These are phyloP conservation scores for Caenorhabditis drosophilae DNA, from an alignment of 2,888 invertebrate genomes.

Conservation along the genomic window DNA sequence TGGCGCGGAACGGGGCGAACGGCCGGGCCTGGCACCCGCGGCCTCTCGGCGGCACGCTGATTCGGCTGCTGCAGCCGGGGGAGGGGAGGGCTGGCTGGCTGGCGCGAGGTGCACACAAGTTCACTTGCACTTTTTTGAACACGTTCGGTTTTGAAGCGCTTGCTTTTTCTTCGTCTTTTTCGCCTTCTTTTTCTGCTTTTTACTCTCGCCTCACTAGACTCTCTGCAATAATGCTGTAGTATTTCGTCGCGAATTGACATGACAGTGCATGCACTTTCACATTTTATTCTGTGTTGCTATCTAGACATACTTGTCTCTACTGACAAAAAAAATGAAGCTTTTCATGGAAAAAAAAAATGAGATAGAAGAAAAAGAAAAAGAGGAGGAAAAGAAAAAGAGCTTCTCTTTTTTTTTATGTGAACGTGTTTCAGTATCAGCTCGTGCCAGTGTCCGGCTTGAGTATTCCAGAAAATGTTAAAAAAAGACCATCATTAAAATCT, in stretches of 20 bases:
- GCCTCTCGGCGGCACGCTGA: slow-evolving; percentile 26
- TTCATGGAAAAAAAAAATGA: no score
- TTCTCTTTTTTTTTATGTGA: background rate
- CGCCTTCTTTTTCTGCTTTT: slow-evolving; percentile 5
- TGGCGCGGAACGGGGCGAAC: background rate
- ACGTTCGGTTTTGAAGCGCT: slow-evolving; percentile 11
- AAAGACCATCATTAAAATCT: background rate
- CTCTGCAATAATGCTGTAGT: no score
- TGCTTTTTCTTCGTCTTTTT: slow-evolving; percentile 10
- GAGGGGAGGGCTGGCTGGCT: background rate
- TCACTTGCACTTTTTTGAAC: slow-evolving; percentile 35
- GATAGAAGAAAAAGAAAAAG: no score
- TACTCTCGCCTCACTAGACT: no score
- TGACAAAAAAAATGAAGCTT: no score
- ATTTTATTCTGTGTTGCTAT: no score
- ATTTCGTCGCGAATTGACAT: no score
- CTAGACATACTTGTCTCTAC: no score
- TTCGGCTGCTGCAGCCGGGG: slow-evolving; percentile 31
- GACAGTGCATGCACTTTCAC: no score
- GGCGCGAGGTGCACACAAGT: slow-evolving; percentile 18
- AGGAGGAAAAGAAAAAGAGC: background rate
- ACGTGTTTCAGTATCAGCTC: slow-evolving; percentile 31
- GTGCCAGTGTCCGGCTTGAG: slow-evolving; percentile 26
- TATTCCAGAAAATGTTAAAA: no score
- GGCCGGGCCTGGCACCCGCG: slow-evolving; percentile 4